Percentiles rank a stretch among this genome's conserved stretches.
These are phyloP conservation scores for Drosophila trapezifrons DNA, from an alignment of 1,140 invertebrate genomes.

Conservation along the genomic window DNA sequence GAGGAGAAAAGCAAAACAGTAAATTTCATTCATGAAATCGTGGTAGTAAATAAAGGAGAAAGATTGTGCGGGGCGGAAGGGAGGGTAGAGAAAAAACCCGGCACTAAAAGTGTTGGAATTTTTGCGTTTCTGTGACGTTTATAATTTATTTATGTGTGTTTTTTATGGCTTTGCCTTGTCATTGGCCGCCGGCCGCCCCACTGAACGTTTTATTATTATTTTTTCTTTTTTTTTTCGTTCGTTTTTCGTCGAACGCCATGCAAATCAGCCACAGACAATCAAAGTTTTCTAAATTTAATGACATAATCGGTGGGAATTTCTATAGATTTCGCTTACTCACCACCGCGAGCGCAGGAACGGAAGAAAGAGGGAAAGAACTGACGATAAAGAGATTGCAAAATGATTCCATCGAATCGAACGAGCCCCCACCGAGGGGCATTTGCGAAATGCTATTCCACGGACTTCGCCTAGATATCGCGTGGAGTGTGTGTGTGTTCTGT, in stretches of 20 bases:
- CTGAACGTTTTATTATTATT: constrained; percentile 33
- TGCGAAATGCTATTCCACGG: constrained; percentile 10
- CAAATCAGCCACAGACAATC: constrained; percentile 13
- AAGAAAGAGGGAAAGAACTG: neutral
- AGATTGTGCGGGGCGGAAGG: neutral
- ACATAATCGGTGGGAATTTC: constrained; percentile 44
- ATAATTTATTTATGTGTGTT: constrained; percentile 61
- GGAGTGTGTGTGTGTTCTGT: neutral
- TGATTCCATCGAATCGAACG: constrained; percentile 24
- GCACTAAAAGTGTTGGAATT: constrained; percentile 41
- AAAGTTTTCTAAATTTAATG: constrained; percentile 51
- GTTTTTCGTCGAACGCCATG: constrained; percentile 11
- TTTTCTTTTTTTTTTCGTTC: too few relatives aligned
- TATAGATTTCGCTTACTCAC: constrained; percentile 43
- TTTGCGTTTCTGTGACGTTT: constrained; percentile 63
- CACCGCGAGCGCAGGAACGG: neutral
- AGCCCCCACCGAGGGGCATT: constrained; percentile 15
- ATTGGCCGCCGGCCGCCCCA: constrained; percentile 31
- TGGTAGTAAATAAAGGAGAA: constrained; percentile 26
- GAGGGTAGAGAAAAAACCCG: constrained; percentile 7
- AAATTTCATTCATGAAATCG: constrained; percentile 75
- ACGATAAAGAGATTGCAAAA: constrained; percentile 35
- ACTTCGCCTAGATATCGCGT: neutral
- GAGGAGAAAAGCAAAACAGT: constrained; percentile 53
- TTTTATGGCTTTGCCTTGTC: constrained; percentile 47